Conservation (phyloP, 1,140 invertebrate species). For the Nasonia longicornis region DNA sequence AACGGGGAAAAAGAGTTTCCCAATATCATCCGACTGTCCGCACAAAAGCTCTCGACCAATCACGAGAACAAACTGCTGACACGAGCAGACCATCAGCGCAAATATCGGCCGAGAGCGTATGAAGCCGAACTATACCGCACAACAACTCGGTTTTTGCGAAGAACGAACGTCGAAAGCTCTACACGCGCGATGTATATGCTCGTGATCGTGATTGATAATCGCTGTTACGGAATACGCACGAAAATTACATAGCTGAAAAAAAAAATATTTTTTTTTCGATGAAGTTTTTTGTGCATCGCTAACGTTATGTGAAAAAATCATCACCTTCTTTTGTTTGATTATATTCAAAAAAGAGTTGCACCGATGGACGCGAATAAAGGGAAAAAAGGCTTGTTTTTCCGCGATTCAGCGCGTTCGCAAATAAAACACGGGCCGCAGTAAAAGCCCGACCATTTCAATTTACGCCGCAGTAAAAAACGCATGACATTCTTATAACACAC, state of each 20-base stretch:
- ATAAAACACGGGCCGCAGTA: neutral
- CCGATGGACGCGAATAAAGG: too few relatives aligned
- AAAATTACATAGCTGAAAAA: neutral
- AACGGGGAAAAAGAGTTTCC: neutral
- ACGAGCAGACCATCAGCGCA: neutral
- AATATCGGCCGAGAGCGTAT: neutral
- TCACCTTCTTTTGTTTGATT: too few relatives aligned
- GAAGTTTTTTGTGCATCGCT: too few relatives aligned
- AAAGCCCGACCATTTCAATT: neutral
- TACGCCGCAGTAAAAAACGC: neutral
- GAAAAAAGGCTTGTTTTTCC: too few relatives aligned
- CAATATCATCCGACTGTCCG: conserved; percentile 2
- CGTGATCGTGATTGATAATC: neutral
- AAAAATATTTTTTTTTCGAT: neutral
- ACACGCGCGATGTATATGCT: neutral
- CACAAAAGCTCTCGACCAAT: neutral
- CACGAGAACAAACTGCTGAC: conserved; percentile 2
- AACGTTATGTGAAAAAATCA: too few relatives aligned
- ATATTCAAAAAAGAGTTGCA: too few relatives aligned
- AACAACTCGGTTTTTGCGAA: neutral
- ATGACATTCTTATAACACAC: conserved; percentile 5
- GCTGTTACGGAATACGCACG: neutral
- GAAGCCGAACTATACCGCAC: neutral
- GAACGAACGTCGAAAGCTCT: neutral
- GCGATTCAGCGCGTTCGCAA: neutral